Evolutionary conservation across 1,140 invertebrate species (phyloP).

Genomic region (Aphelenchoides besseyi): DNA sequence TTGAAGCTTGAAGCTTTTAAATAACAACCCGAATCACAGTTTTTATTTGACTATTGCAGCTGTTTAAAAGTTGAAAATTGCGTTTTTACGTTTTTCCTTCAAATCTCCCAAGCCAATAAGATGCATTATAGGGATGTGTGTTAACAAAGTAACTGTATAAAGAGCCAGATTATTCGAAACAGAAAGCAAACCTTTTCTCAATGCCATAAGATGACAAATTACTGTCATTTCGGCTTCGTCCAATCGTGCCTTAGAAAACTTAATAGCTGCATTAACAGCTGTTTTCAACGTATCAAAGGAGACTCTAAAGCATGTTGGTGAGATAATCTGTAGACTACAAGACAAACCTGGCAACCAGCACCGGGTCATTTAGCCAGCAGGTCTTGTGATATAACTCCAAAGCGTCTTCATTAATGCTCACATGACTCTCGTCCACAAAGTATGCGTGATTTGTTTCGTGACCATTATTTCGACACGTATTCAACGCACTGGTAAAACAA

Average conservation of each 20-base stretch:
- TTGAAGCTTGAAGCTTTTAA: too few relatives aligned
- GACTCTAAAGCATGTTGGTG: too few relatives aligned
- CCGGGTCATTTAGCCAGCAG: background rate
- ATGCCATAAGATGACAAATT: slow-evolving; percentile 7
- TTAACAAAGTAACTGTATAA: too few relatives aligned
- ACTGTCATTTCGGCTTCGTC: slow-evolving; percentile 15
- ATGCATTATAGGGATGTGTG: too few relatives aligned
- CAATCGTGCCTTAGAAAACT: background rate
- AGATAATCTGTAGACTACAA: too few relatives aligned
- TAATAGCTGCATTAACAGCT: slow-evolving; percentile 4
- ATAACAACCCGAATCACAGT: too few relatives aligned
- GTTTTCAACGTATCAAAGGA: background rate
- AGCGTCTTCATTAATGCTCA: slow-evolving; percentile 3
- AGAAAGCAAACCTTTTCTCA: slow-evolving; percentile 10
- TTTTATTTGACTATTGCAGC: too few relatives aligned
- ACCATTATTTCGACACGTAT: slow-evolving; percentile 12
- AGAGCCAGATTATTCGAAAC: too few relatives aligned
- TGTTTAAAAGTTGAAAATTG: background rate
- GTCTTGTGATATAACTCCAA: slow-evolving; percentile 2
- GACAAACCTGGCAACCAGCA: background rate
- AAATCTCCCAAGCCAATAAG: too few relatives aligned
- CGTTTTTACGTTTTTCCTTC: too few relatives aligned
- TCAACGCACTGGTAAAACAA: background rate
- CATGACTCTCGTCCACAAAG: slow-evolving; percentile 10
- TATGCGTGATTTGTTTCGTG: slow-evolving; percentile 12